phyloP scores from a whole-genome alignment of 2,888 invertebrate species.

The Drosophila flavopinicola region DNA sequence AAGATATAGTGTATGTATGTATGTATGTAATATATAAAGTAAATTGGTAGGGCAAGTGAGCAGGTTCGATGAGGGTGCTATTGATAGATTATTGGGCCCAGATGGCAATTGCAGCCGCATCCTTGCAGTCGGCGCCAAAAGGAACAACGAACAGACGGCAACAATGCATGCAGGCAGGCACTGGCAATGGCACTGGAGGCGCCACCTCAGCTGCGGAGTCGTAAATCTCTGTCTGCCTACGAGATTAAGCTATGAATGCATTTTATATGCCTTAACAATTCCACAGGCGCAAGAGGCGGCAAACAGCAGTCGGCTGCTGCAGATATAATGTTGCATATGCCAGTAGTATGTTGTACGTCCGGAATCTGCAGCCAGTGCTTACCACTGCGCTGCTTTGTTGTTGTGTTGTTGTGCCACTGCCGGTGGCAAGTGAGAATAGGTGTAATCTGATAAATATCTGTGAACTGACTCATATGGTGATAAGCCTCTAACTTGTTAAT shows the following conservation, averaged over 20 bases:
- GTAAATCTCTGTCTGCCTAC: constrained; percentile 60
- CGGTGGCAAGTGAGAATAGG: constrained; percentile 31
- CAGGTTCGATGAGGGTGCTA: constrained; percentile 40
- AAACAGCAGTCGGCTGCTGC: constrained; percentile 31
- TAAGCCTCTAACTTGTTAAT: constrained; percentile 31
- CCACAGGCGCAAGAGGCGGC: constrained; percentile 30
- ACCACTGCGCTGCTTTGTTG: constrained; percentile 24
- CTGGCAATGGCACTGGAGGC: constrained; percentile 5
- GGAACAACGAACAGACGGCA: constrained; percentile 16
- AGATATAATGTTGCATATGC: constrained; percentile 21
- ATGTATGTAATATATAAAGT: constrained; percentile 5
- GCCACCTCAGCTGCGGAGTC: constrained; percentile 30
- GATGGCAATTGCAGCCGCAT: constrained; percentile 44
- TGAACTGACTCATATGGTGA: constrained; percentile 27
- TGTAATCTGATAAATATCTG: constrained; percentile 33
- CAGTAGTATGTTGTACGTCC: not conserved
- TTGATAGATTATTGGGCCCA: constrained; percentile 60
- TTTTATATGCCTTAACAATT: constrained; percentile 61
- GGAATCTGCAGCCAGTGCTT: constrained; percentile 9
- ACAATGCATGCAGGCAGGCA: constrained; percentile 17
- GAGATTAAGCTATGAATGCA: constrained; percentile 59
- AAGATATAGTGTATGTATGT: constrained; percentile 36
- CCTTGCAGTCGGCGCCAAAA: constrained; percentile 27
- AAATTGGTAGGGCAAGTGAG: constrained; percentile 11
- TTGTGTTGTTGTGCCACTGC: constrained; percentile 8